phyloP scores from a whole-genome alignment of 2,888 invertebrate species.

The Habrosyne pyritoides region DNA sequence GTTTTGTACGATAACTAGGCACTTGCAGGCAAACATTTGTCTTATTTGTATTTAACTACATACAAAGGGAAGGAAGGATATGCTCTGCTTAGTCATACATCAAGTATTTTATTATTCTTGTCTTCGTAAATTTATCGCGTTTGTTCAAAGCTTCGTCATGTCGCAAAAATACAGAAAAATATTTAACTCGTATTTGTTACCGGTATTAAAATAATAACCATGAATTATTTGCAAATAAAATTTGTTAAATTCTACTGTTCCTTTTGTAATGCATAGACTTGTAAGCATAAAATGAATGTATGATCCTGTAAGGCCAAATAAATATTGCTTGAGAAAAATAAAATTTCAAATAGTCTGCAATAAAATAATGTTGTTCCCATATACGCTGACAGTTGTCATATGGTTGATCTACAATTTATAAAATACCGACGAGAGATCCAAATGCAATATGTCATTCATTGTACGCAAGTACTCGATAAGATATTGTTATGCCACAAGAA shows the following conservation, averaged over 20 bases:
- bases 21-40: neutral
- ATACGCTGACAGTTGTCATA: conserved; percentile 3
- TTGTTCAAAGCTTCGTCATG: neutral
- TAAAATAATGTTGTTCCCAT: neutral
- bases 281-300: too few species aligned
- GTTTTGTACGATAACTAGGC: conserved; percentile 7
- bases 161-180: too few species aligned
- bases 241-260: too few species aligned
- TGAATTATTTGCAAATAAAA: too few species aligned
- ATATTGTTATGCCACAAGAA: neutral
- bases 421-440: neutral
- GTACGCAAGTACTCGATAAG: neutral
- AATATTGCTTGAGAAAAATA: neutral
- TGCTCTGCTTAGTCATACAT: neutral
- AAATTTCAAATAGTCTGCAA: neutral
- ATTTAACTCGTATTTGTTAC: too few species aligned
- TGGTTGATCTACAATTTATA: conserved; percentile 1
- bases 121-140: neutral
- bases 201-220: too few species aligned
- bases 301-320: neutral
- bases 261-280: too few species aligned
- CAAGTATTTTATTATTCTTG: neutral
- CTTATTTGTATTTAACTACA: neutral
- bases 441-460: neutral
- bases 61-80: neutral